A percentile compares a stretch with the other conserved stretches of the same genome.
These are phyloP conservation scores for Nylanderia fulva DNA, from an alignment of 1,140 invertebrate genomes.

Conservation along the genomic window DNA sequence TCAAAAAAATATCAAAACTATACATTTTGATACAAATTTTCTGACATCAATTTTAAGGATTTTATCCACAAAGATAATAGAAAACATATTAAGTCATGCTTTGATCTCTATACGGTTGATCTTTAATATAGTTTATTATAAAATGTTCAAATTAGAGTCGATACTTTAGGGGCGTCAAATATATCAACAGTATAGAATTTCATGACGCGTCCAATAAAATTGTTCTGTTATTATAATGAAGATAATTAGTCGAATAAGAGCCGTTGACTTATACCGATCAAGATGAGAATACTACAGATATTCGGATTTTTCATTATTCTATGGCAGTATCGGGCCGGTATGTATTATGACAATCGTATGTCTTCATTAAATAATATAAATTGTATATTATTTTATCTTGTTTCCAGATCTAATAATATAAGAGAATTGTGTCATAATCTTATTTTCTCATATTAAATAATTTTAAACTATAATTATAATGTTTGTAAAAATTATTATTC, in stretches of 20 bases:
- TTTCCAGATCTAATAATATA: conserved; percentile 13
- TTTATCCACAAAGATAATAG: background rate
- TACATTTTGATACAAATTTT: background rate
- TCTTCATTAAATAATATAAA: conserved; percentile 1
- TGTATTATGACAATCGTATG: conserved; percentile 22
- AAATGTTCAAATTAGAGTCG: background rate
- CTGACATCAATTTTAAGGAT: background rate
- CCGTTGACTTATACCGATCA: conserved; percentile 55
- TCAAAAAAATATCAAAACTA: background rate
- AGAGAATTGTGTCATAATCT: background rate
- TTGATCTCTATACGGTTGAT: background rate
- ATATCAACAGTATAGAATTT: conserved; percentile 66
- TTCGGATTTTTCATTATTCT: conserved; percentile 46
- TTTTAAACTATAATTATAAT: background rate
- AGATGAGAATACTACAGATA: conserved; percentile 60
- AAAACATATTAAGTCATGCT: background rate
- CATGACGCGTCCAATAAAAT: conserved; percentile 61
- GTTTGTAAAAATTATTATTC: background rate
- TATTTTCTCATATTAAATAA: background rate
- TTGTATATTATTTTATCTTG: background rate
- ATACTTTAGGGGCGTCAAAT: conserved; percentile 65
- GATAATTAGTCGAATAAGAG: conserved; percentile 61
- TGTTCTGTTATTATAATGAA: conserved; percentile 15
- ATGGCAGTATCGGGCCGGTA: conserved; percentile 39
- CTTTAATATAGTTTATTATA: background rate